These are phyloP conservation scores for Diarsia rubi DNA, from an alignment of 2,888 invertebrate genomes.

Conservation along the genomic window DNA sequence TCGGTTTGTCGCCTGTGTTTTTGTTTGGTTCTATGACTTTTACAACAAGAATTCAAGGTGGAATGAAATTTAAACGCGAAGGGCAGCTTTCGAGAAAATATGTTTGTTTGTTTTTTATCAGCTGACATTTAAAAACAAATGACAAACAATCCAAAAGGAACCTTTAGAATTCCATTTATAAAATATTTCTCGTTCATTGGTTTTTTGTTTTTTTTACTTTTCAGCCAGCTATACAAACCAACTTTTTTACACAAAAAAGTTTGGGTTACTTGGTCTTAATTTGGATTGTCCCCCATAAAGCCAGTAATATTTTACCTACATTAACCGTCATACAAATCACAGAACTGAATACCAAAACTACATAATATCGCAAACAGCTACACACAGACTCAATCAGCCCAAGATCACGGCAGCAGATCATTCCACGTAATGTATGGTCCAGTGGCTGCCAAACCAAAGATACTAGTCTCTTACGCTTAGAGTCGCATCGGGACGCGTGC, in stretches of 20 bases:
- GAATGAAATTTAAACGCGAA: not conserved
- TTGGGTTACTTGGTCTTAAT: not conserved
- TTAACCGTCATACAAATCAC: slow-evolving; percentile 8
- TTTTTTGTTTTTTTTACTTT: not conserved
- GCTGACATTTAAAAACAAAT: slow-evolving; percentile 13
- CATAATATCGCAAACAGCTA: slow-evolving; percentile 41
- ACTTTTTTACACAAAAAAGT: not conserved
- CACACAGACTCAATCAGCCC: slow-evolving; percentile 23
- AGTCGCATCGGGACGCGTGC: slow-evolving; percentile 37
- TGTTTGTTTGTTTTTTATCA: not conserved
- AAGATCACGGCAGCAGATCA: slow-evolving; percentile 36
- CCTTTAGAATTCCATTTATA: not conserved
- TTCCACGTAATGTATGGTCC: slow-evolving; percentile 53
- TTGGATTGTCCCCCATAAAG: not conserved
- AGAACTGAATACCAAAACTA: slow-evolving; percentile 16
- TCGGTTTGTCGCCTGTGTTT: slow-evolving; percentile 30
- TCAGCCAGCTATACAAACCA: slow-evolving; percentile 7
- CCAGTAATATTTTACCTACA: not conserved
- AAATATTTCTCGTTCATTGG: not conserved
- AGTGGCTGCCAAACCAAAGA: slow-evolving; percentile 56
- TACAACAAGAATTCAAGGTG: not conserved
- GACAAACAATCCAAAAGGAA: not conserved
- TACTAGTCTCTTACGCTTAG: slow-evolving; percentile 45
- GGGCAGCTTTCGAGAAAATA: not conserved
- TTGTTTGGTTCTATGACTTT: slow-evolving; percentile 15